These are phyloP conservation scores for Blastomussa wellsi DNA, from an alignment of 92 coral and sea anemone genomes.

Conservation along the genomic window DNA sequence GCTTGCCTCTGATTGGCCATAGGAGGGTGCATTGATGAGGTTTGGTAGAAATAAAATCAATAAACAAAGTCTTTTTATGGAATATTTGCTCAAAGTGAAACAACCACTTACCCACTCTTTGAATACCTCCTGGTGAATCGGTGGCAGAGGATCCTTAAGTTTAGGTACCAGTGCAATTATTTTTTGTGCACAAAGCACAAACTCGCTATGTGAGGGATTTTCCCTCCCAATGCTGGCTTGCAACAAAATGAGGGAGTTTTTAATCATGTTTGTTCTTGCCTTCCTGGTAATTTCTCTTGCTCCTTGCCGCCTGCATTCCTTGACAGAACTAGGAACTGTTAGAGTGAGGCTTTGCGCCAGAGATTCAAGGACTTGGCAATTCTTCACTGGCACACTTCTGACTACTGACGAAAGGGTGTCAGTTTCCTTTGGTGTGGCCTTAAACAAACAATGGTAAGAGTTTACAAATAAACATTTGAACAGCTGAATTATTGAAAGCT, in stretches of 20 bases:
- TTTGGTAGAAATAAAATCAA: too few relatives aligned
- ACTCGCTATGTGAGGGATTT: neutral
- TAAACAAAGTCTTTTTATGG: neutral
- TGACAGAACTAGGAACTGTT: neutral
- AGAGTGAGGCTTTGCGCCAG: neutral
- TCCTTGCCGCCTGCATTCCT: neutral
- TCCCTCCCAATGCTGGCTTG: conserved; percentile 19
- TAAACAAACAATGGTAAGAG: neutral
- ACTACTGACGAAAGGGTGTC: neutral
- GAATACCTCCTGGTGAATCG: neutral
- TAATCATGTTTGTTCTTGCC: neutral
- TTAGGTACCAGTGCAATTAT: neutral
- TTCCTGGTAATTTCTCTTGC: neutral
- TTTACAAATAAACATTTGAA: too few relatives aligned
- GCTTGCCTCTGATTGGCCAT: too few relatives aligned
- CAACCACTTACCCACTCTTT: conserved; percentile 1
- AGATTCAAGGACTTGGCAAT: neutral
- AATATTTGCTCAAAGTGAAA: too few relatives aligned
- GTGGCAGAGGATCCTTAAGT: conserved; percentile 19
- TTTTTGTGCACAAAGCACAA: conserved; percentile 7
- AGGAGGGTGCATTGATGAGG: neutral
- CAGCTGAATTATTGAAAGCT: neutral
- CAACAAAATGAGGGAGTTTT: neutral
- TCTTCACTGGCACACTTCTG: neutral
- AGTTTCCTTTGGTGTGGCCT: neutral